Percentiles rank a stretch among this genome's conserved stretches.
These are phyloP conservation scores for Anas platyrhynchos DNA, from an alignment of 2,113 vertebrate species.

Conservation along the genomic window DNA sequence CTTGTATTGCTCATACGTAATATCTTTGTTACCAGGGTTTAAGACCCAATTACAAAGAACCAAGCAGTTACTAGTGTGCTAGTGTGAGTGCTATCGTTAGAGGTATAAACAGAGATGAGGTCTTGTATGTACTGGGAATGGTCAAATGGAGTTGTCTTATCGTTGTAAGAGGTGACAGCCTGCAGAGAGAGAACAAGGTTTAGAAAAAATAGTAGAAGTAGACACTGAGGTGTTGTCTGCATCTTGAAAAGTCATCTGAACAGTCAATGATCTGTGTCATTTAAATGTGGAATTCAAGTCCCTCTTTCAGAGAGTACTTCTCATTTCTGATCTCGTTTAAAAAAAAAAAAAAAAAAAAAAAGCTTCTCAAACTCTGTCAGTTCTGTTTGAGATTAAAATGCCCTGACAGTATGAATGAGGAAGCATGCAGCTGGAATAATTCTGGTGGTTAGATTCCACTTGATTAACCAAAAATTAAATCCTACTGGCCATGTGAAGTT, in stretches of 20 bases:
- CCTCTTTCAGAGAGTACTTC: not conserved
- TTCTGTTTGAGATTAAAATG: not conserved
- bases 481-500: not conserved
- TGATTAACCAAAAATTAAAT: not conserved
- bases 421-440: not conserved
- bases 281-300: not conserved
- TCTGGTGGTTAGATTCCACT: not conserved
- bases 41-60: not conserved
- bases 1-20: not conserved
- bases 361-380: not conserved
- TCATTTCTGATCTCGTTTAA: not conserved
- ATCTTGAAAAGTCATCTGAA: not conserved
- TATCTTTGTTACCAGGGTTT: not conserved
- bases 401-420: not conserved
- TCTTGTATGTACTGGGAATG: not conserved
- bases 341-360: not conserved
- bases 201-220: not conserved
- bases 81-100: not conserved
- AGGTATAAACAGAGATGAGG: not conserved
- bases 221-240: not conserved
- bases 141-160: not conserved
- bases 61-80: not conserved
- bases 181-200: not conserved
- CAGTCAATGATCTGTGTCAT: not conserved
- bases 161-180: not conserved